These are phyloP conservation scores for Bombyx mandarina DNA, from an alignment of 1,140 invertebrate species.

Conservation along the genomic window DNA sequence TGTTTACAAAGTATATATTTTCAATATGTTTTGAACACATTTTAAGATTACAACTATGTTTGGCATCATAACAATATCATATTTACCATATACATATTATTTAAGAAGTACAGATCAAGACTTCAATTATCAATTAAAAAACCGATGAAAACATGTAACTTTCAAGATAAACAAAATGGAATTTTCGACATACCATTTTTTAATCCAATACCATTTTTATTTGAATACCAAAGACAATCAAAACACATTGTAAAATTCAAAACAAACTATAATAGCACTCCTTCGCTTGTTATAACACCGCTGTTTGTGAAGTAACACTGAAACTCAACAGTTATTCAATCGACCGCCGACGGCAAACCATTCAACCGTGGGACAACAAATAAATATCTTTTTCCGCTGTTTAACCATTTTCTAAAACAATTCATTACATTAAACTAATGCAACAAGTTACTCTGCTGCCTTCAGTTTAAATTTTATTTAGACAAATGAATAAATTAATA, in stretches of 20 bases:
- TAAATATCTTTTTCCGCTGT: conserved; percentile 1
- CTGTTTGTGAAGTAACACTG: conserved; percentile 9
- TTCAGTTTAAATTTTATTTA: not conserved
- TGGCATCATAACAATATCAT: too few relatives aligned
- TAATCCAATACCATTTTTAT: conserved; percentile 29
- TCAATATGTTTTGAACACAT: not conserved
- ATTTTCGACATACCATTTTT: conserved; percentile 8
- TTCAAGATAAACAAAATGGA: not conserved
- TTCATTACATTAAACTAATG: conserved; percentile 1
- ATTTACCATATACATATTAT: too few relatives aligned
- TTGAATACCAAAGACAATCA: conserved; percentile 40
- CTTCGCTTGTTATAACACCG: conserved; percentile 3
- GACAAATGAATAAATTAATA: too few relatives aligned
- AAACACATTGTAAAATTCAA: conserved; percentile 45
- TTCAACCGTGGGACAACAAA: conserved; percentile 11
- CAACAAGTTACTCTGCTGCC: not conserved
- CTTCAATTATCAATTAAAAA: not conserved
- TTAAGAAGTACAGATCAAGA: too few relatives aligned
- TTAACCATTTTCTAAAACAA: conserved; percentile 2
- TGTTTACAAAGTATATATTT: conserved; percentile 21
- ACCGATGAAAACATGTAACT: not conserved
- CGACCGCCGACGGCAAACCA: conserved; percentile 5
- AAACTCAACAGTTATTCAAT: conserved; percentile 23
- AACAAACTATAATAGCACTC: conserved; percentile 11
- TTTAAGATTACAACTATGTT: too few relatives aligned